Base-by-base conservation (phyloP, 2,888 invertebrate genomes). In the Steromphala cineraria region DNA sequence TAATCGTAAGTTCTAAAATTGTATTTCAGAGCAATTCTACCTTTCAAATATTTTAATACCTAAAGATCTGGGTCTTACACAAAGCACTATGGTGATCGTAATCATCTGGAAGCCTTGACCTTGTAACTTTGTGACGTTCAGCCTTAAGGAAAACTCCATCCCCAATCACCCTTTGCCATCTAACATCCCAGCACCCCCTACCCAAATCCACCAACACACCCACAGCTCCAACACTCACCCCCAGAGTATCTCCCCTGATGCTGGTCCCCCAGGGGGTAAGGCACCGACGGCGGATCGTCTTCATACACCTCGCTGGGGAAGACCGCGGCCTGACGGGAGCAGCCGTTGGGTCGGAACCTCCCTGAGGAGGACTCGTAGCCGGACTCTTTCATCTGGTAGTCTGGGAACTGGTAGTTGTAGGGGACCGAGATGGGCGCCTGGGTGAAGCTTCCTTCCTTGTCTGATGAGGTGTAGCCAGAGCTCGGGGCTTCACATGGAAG, bases 401-500 rank as follows among this genome's bases (percentile, higher is more conserved):
- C 91, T 71, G 84, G 85, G 75, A 84, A 88, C 52, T 85, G 83
- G 79, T 84, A 88, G 67, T 79, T 81, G 10, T 85, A 80, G 10
- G 86, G 83, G 1, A 87, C 80, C 5, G 84, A 78, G 0, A 87
- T 85, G 0, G 87, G 85, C 17, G 89, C 83, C 62, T 88, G 87
- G 10, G 87, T 87, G 81, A 87, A 91, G 75, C 88, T 88, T 40
- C 90, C 89, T 75, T 90, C 91, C 77, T 89, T 89, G 67, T 91
- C 91, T 5, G 90, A 88, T 1, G 90, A 88, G 80, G 89, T 87
- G 82, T 90, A 92, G 1, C 91, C 90, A 7, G 90, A 89, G 77
- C 90, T 89, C 21, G 90, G 90, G n/a, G 89, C 87, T 56, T 92
- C 92, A 0, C 90, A 91, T 2, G 92, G 92, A 28, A 91, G 83